phyloP scores from a whole-genome alignment of 2,797 vertebrate genomes.

The Cryptoblepharus egeriae region DNA sequence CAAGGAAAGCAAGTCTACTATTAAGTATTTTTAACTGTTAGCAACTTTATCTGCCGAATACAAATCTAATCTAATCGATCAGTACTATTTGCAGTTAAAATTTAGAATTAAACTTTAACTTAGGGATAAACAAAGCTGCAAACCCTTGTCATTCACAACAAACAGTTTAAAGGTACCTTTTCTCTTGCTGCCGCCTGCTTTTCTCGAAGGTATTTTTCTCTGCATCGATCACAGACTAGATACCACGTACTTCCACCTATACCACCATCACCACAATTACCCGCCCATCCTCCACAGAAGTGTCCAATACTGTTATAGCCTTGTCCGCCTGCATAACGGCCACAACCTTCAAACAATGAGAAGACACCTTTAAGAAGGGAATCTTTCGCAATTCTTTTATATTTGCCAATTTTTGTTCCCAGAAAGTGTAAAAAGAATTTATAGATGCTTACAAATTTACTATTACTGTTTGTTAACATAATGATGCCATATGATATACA shows the following conservation, averaged over 20 bases:
- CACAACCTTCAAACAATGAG: slow-evolving; percentile 84
- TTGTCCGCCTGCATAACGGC: slow-evolving; percentile 96
- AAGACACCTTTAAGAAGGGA: background rate
- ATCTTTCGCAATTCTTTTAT: background rate
- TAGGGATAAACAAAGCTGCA: background rate
- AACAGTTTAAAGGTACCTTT: slow-evolving; percentile 82
- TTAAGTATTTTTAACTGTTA: too few species aligned
- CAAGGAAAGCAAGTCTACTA: background rate
- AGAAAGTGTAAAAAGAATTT: too few species aligned
- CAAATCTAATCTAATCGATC: too few species aligned
- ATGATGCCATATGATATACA: too few species aligned
- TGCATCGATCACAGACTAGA: slow-evolving; percentile 95
- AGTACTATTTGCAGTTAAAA: too few species aligned
- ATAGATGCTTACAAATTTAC: too few species aligned
- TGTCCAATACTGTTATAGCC: slow-evolving; percentile 99
- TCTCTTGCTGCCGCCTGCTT: slow-evolving; percentile 97
- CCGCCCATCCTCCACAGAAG: slow-evolving; percentile 98
- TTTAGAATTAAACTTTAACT: too few species aligned
- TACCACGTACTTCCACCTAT: slow-evolving; percentile 99
- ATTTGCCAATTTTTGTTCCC: too few species aligned
- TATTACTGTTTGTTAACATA: too few species aligned
- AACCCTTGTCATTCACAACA: rapidly evolving
- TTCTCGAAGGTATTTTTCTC: slow-evolving; percentile 97
- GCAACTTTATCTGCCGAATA: too few species aligned
- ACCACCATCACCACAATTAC: slow-evolving; percentile 97